phyloP scores from a whole-genome alignment of 2,113 vertebrate genomes.

The Arenaria interpres region DNA sequence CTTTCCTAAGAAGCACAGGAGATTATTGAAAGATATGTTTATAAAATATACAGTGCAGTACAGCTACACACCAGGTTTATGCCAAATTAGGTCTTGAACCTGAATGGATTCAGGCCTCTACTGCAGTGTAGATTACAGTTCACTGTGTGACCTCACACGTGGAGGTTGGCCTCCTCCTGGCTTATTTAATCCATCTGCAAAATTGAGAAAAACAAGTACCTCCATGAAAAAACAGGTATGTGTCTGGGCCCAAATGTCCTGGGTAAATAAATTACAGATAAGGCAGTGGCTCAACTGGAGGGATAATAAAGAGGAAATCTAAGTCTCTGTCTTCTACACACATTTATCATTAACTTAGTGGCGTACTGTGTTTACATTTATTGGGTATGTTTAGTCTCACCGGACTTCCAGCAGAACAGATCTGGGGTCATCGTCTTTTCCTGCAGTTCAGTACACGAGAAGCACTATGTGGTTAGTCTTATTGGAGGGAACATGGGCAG shows the following conservation, averaged over 20 bases:
- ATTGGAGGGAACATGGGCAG: not conserved
- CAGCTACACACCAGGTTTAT: not conserved
- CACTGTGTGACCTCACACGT: conserved; percentile 21
- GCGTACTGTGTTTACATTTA: not conserved
- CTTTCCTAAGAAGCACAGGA: not conserved
- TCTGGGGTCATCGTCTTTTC: not conserved
- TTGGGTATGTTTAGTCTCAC: conserved; percentile 4
- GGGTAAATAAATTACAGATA: conserved; percentile 19
- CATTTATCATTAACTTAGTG: conserved; percentile 29
- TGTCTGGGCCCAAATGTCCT: not conserved
- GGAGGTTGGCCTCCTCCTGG: not conserved
- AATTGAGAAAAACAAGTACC: not conserved
- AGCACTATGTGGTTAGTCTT: not conserved
- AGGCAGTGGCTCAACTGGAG: not conserved
- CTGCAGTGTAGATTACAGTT: conserved; percentile 30
- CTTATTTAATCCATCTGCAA: conserved; percentile 29
- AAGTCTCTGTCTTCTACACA: conserved; percentile 13
- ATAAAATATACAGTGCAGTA: not conserved
- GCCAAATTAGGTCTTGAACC: conserved; percentile 32
- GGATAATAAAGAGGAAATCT: conserved; percentile 19
- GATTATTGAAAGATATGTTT: conserved; percentile 11
- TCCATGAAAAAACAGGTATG: not conserved
- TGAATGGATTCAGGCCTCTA: not conserved
- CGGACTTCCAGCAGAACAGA: conserved; percentile 41
- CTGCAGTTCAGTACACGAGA: not conserved